Conservation (phyloP, 2,113 vertebrate species). For the Cololabis saira region DNA sequence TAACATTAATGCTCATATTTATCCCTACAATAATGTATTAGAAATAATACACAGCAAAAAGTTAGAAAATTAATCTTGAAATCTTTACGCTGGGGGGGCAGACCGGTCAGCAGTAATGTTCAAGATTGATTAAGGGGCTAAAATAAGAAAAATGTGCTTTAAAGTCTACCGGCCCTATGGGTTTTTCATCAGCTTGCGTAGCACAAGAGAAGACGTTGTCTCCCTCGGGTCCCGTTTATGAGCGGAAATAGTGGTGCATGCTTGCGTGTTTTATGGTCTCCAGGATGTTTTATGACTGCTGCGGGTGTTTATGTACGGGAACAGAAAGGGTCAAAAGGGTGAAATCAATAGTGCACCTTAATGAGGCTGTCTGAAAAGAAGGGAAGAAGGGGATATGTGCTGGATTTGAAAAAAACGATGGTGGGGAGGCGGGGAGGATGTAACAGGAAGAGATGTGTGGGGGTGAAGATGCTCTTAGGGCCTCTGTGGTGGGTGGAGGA, state of each 20-base stretch:
- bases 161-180: constrained; percentile 8
- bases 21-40: too few relatives aligned
- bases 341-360: constrained; percentile 75
- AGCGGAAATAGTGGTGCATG: constrained; percentile 19
- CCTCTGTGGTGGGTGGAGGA: constrained; percentile 25
- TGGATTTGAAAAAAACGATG: constrained; percentile 10
- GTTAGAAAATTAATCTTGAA: too few relatives aligned
- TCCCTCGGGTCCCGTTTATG: constrained; percentile 31
- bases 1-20: too few relatives aligned
- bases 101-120: too few relatives aligned
- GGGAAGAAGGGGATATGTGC: constrained; percentile 20
- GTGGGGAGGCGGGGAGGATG: constrained; percentile 8
- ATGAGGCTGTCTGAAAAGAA: constrained; percentile 70
- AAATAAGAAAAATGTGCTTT: not conserved
- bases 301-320: constrained; percentile 55
- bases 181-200: constrained; percentile 11
- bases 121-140: too few relatives aligned
- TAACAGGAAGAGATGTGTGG: not conserved
- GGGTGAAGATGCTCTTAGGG: constrained; percentile 25
- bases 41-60: too few relatives aligned
- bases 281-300: constrained; percentile 54
- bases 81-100: too few relatives aligned
- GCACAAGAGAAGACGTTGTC: constrained; percentile 12
- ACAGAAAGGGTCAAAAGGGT: constrained; percentile 61
- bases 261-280: constrained; percentile 61